These are phyloP conservation scores for Drosophila borborema DNA, from an alignment of 2,888 invertebrate genomes.

Conservation along the genomic window DNA sequence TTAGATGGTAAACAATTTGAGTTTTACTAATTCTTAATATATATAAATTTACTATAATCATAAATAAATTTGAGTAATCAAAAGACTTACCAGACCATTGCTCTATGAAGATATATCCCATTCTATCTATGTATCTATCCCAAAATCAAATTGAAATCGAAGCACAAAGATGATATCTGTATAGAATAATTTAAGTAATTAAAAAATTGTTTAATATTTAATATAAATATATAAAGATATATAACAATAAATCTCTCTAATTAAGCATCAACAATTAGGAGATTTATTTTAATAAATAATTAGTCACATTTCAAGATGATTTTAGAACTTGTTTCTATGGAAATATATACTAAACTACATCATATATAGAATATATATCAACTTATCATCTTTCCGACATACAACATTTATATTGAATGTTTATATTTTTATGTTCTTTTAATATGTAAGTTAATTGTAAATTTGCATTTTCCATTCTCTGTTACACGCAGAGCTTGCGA, in stretches of 20 bases:
- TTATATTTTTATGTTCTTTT: not conserved
- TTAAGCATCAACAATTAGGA: no score
- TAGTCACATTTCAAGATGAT: not conserved
- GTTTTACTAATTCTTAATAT: not conserved
- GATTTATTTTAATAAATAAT: not conserved
- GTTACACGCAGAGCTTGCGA: not conserved
- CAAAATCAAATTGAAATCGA: not conserved
- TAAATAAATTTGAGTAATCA: not conserved
- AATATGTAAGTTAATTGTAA: not conserved
- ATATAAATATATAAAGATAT: no score
- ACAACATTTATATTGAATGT: not conserved
- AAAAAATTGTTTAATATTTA: no score
- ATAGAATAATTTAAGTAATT: not conserved
- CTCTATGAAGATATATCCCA: not conserved
- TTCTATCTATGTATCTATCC: no score
- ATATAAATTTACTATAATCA: not conserved
- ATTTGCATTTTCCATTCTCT: not conserved
- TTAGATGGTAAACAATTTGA: not conserved
- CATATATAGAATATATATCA: not conserved
- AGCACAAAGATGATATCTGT: not conserved
- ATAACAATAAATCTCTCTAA: not conserved
- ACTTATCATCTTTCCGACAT: not conserved
- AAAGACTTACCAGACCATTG: not conserved
- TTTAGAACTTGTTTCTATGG: not conserved
- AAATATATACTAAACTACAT: no score